Conservation (phyloP, 2,797 vertebrate genomes). For the Diglossa cyanea region DNA sequence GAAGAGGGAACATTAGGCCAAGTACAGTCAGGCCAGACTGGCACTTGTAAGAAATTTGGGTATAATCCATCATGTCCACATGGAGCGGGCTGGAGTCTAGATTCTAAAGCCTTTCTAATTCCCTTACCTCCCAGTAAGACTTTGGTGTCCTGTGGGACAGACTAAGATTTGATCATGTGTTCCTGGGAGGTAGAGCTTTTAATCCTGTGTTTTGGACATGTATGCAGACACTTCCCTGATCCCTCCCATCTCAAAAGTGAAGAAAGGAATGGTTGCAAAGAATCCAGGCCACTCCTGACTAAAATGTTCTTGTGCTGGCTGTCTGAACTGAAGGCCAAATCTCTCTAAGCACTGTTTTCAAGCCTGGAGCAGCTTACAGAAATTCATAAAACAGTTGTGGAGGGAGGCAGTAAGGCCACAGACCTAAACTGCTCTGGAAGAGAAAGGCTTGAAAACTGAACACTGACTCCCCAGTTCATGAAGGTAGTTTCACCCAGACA, state of each 20-base stretch:
- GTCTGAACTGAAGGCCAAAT: neutral
- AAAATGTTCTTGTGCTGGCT: neutral
- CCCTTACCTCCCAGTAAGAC: neutral
- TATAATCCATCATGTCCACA: slow-evolving; percentile 1
- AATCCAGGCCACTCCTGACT: neutral
- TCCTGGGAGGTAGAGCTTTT: slow-evolving; percentile 9
- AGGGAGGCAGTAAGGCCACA: neutral
- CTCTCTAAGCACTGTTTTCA: neutral
- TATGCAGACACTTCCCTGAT: neutral
- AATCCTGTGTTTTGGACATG: neutral
- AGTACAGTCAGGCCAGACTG: neutral
- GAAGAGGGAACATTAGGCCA: neutral
- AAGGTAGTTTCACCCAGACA: neutral
- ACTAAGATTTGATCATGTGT: neutral
- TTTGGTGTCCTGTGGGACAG: neutral
- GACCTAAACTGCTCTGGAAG: neutral
- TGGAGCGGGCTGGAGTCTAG: neutral
- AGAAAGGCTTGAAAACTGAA: neutral
- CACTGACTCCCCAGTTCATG: fast-evolving
- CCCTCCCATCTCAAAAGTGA: neutral
- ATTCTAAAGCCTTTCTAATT: slow-evolving; percentile 32
- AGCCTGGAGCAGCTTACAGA: neutral
- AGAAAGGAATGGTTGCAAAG: neutral
- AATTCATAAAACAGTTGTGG: neutral
- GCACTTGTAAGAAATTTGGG: neutral